Conservation (phyloP, 2,888 invertebrate species). For the Trypoxylon attenuatum region DNA sequence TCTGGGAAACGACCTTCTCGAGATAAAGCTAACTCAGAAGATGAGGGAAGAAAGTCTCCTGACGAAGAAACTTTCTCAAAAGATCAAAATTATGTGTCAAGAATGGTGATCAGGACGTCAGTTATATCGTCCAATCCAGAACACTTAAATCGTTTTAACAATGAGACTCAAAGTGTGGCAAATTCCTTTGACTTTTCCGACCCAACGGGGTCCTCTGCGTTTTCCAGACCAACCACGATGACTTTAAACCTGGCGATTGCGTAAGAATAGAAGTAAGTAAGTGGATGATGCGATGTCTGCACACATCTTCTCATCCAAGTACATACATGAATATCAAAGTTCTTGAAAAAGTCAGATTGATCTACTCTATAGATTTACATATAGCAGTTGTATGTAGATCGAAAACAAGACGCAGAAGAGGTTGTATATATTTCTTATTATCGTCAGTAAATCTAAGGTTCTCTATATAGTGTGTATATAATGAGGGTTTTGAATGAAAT, state of each 20-base stretch:
- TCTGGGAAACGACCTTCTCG: conserved; percentile 42
- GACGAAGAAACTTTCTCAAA: conserved; percentile 23
- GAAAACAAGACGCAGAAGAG: too few species aligned
- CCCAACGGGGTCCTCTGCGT: conserved; percentile 62
- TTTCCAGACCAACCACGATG: conserved; percentile 63
- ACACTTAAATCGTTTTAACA: conserved; percentile 57
- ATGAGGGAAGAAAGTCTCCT: conserved; percentile 14
- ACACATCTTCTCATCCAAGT: too few species aligned
- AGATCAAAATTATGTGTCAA: conserved; percentile 62
- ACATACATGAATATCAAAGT: too few species aligned
- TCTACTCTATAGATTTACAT: too few species aligned
- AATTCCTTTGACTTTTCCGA: conserved; percentile 44
- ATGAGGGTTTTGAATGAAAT: too few species aligned
- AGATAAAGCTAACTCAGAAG: conserved; percentile 37
- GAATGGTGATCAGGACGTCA: conserved; percentile 76
- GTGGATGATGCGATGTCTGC: too few species aligned
- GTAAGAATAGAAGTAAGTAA: too few species aligned
- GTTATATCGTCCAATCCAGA: conserved; percentile 78
- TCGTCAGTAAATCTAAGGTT: too few species aligned
- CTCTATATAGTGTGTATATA: too few species aligned
- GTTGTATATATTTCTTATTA: too few species aligned
- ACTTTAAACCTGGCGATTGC: conserved; percentile 67
- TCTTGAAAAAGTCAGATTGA: too few species aligned
- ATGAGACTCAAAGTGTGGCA: conserved; percentile 46
- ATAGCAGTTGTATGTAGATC: too few species aligned